A percentile compares a stretch with the other conserved stretches of the same genome.
Conservation (phyloP, 2,888 invertebrate genomes). For the Hecatera dysodea region DNA sequence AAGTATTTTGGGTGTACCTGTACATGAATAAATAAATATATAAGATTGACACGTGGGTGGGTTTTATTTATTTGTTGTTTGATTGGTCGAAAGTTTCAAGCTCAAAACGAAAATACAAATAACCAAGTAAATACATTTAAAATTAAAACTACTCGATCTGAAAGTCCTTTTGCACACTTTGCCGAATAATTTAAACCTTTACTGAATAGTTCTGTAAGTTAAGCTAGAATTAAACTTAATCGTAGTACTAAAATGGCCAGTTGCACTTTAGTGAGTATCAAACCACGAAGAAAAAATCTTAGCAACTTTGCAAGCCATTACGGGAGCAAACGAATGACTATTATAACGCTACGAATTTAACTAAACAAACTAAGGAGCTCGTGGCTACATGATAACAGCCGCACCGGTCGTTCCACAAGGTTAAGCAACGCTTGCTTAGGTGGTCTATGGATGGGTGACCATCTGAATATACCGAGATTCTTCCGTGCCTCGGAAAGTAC, state of each 20-base stretch:
- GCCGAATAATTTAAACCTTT: constrained; percentile 11
- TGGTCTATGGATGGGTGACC: too few relatives aligned
- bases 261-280: constrained; percentile 16
- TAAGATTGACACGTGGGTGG: too few relatives aligned
- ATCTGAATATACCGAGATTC: too few relatives aligned
- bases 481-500: too few relatives aligned
- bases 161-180: background rate
- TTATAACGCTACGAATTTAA: constrained; percentile 17
- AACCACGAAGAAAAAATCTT: constrained; percentile 17
- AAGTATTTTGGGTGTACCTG: too few relatives aligned
- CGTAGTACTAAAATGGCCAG: constrained; percentile 22
- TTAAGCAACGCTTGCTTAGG: too few relatives aligned
- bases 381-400: too few relatives aligned
- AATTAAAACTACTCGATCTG: background rate
- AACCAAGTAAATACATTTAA: background rate
- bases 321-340: constrained; percentile 10
- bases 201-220: constrained; percentile 23
- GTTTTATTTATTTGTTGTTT: too few relatives aligned
- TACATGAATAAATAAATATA: too few relatives aligned
- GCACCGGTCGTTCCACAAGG: too few relatives aligned
- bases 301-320: constrained; percentile 2
- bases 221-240: constrained; percentile 37
- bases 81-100: background rate
- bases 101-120: background rate
- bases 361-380: too few relatives aligned